These are phyloP conservation scores for Caenorhabditis afra DNA, from an alignment of 2,888 invertebrate species.

Conservation along the genomic window DNA sequence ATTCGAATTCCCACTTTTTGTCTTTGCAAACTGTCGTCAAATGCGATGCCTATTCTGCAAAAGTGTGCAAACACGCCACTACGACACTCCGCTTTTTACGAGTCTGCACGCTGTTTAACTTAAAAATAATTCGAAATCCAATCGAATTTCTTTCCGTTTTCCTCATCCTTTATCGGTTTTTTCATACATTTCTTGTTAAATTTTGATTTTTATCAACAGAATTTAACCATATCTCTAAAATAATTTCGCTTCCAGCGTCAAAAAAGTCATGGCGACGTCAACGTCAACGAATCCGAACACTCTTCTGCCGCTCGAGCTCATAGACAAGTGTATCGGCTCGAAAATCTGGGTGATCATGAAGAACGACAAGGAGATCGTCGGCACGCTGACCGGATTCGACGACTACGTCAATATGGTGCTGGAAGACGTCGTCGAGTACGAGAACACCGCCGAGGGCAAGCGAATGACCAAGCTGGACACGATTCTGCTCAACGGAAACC, in stretches of 20 bases:
- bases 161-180: neutral
- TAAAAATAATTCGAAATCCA: slow-evolving; percentile 10
- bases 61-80: neutral
- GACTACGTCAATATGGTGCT: slow-evolving; percentile 80
- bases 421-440: slow-evolving; percentile 82
- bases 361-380: slow-evolving; percentile 99
- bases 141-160: slow-evolving; percentile 2
- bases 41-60: too few relatives aligned
- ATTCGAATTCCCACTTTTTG: too few relatives aligned
- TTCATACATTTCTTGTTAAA: neutral
- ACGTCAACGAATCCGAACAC: slow-evolving; percentile 72
- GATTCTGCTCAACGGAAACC: slow-evolving; percentile 97
- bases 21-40: too few relatives aligned
- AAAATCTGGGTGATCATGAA: slow-evolving; percentile 99
- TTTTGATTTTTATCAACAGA: neutral
- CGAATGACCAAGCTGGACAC: slow-evolving; percentile 90
- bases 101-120: neutral
- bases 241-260: neutral
- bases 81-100: neutral
- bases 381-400: slow-evolving; percentile 88
- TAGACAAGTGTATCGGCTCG: slow-evolving; percentile 99
- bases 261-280: slow-evolving; percentile 54
- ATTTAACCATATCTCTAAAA: neutral
- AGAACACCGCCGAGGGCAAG: slow-evolving; percentile 95
- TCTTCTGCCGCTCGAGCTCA: slow-evolving; percentile 86